A percentile compares a stretch with the other conserved stretches of the same genome.
These are phyloP conservation scores for Ciconia nigra DNA, from an alignment of 2,797 vertebrate species.

Conservation along the genomic window DNA sequence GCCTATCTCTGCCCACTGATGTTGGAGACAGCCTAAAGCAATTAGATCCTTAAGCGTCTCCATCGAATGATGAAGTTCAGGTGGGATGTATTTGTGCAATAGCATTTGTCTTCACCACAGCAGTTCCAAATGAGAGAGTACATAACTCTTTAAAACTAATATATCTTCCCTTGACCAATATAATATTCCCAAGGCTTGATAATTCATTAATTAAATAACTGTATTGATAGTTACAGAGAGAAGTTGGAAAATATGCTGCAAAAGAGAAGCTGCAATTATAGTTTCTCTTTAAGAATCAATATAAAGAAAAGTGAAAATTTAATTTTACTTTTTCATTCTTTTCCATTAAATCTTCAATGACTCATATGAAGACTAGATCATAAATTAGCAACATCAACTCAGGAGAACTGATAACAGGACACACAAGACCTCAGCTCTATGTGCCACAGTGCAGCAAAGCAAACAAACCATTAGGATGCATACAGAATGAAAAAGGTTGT, in stretches of 20 bases:
- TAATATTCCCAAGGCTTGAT: background rate
- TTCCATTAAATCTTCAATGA: background rate
- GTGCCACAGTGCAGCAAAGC: background rate
- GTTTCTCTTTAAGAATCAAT: background rate
- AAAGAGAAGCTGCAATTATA: background rate
- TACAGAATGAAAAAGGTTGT: background rate
- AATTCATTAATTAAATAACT: background rate
- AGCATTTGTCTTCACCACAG: background rate
- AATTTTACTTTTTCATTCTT: background rate
- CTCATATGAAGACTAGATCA: background rate
- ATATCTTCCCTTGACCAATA: background rate
- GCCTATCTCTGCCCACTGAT: background rate
- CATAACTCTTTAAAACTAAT: background rate
- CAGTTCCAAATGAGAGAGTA: background rate
- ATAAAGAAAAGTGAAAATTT: background rate
- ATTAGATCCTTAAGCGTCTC: background rate
- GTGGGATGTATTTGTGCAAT: background rate
- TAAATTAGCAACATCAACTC: background rate
- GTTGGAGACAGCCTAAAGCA: background rate
- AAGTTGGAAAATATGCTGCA: background rate
- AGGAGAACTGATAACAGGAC: background rate
- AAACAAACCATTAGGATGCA: background rate
- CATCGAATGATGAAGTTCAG: background rate
- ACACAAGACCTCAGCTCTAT: background rate
- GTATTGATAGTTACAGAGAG: background rate